Evolutionary conservation across 2,888 invertebrate species (phyloP).

Genomic region (Gymnosoma rotundatum): DNA sequence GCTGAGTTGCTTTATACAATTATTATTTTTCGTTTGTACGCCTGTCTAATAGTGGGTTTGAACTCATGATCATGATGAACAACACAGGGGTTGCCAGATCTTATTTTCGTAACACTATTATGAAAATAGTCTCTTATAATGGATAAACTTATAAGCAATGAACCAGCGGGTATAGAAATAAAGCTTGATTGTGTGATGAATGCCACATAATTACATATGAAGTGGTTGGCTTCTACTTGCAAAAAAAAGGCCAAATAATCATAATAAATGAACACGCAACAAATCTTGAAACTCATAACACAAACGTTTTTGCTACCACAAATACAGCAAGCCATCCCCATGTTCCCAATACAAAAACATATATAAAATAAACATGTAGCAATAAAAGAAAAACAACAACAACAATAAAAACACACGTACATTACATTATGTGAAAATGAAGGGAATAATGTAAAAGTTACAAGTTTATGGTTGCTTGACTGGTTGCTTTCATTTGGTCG

Average conservation of each 20-base stretch:
- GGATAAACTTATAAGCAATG: too few relatives aligned
- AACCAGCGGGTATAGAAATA: not conserved
- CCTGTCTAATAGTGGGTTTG: too few relatives aligned
- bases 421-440: constrained; percentile 31
- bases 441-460: constrained; percentile 36
- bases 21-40: too few relatives aligned
- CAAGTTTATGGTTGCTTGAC: constrained; percentile 1
- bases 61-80: too few relatives aligned
- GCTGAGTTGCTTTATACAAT: too few relatives aligned
- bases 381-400: not conserved
- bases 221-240: constrained; percentile 33
- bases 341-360: not conserved
- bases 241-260: constrained; percentile 16
- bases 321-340: not conserved
- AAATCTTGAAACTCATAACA: not conserved
- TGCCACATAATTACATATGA: constrained; percentile 59
- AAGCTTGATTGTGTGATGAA: constrained; percentile 42
- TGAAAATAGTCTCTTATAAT: too few relatives aligned
- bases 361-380: not conserved
- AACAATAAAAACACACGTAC: not conserved
- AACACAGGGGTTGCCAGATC: too few relatives aligned
- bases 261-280: constrained; percentile 21
- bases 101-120: too few relatives aligned
- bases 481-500: not conserved
- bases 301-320: not conserved